These are phyloP conservation scores for Antheraea yamamai DNA, from an alignment of 2,888 invertebrate genomes.

Conservation along the genomic window DNA sequence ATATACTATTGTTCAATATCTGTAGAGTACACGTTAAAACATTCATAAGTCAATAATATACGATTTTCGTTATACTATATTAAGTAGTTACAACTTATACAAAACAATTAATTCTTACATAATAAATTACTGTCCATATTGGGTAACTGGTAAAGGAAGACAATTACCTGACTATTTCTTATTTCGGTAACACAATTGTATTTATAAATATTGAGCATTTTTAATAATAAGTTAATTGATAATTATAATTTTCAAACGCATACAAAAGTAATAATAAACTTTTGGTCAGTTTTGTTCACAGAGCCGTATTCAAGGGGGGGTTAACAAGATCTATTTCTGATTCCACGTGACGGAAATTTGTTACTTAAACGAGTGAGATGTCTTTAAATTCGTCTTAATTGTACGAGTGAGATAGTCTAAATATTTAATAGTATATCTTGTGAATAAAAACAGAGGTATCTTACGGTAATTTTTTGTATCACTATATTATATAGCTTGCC, in stretches of 20 bases:
- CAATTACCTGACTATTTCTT: constrained; percentile 45
- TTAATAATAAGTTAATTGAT: constrained; percentile 14
- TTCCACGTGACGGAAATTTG: too few relatives aligned
- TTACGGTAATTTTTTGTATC: too few relatives aligned
- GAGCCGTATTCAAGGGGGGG: background rate
- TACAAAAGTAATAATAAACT: background rate
- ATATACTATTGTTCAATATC: background rate
- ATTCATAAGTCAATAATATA: background rate
- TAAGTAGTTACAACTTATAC: constrained; percentile 15
- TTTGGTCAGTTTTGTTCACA: background rate
- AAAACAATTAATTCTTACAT: constrained; percentile 26
- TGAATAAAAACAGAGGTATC: too few relatives aligned
- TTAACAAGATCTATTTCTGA: background rate
- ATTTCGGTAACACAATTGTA: constrained; percentile 57
- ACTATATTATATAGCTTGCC: too few relatives aligned
- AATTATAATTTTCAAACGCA: background rate
- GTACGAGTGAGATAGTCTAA: too few relatives aligned
- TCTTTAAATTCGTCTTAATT: too few relatives aligned
- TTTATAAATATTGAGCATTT: constrained; percentile 40
- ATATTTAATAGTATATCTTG: too few relatives aligned
- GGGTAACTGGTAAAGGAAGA: constrained; percentile 72
- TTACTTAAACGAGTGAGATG: too few relatives aligned
- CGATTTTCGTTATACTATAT: background rate
- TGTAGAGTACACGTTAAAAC: background rate
- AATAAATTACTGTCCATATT: constrained; percentile 37